These are phyloP conservation scores for Melangyna quadrimaculata DNA, from an alignment of 2,888 invertebrate genomes.

Conservation along the genomic window DNA sequence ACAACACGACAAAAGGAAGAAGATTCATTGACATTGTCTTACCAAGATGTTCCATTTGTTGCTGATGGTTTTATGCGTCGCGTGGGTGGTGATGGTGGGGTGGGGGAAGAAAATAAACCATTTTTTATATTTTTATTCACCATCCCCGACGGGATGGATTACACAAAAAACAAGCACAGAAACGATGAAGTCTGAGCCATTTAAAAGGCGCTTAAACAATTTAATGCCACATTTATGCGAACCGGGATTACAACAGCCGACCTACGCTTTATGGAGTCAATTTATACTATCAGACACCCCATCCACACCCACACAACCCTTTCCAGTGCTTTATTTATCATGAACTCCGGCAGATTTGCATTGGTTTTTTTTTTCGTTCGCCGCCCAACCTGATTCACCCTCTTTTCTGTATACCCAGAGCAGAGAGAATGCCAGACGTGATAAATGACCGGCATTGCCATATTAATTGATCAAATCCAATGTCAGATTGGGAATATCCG, in stretches of 20 bases:
- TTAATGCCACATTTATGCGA: slow-evolving; percentile 71
- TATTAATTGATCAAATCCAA: slow-evolving; percentile 72
- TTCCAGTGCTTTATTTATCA: slow-evolving; percentile 68
- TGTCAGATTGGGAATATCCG: slow-evolving; percentile 71
- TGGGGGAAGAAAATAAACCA: background rate
- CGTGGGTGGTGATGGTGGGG: background rate
- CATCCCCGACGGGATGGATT: slow-evolving; percentile 37
- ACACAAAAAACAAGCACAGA: slow-evolving; percentile 25
- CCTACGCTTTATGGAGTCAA: slow-evolving; percentile 49
- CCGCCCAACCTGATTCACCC: slow-evolving; percentile 13
- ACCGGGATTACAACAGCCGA: slow-evolving; percentile 63
- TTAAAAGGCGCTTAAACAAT: slow-evolving; percentile 71
- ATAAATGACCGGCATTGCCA: slow-evolving; percentile 71
- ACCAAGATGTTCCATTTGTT: slow-evolving; percentile 71
- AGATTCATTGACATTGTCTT: slow-evolving; percentile 70
- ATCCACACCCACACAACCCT: slow-evolving; percentile 52
- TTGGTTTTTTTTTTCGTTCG: slow-evolving; percentile 5
- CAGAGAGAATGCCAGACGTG: slow-evolving; percentile 50
- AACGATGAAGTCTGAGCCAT: slow-evolving; percentile 42
- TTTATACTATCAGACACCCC: slow-evolving; percentile 39
- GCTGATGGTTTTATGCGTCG: slow-evolving; percentile 41
- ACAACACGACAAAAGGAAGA: slow-evolving; percentile 42
- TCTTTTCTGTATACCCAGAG: background rate
- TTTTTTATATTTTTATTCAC: slow-evolving; percentile 22
- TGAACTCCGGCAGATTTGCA: slow-evolving; percentile 49